These are phyloP conservation scores for Stenotaenia linearis DNA, from an alignment of 2,888 invertebrate genomes.

Conservation along the genomic window DNA sequence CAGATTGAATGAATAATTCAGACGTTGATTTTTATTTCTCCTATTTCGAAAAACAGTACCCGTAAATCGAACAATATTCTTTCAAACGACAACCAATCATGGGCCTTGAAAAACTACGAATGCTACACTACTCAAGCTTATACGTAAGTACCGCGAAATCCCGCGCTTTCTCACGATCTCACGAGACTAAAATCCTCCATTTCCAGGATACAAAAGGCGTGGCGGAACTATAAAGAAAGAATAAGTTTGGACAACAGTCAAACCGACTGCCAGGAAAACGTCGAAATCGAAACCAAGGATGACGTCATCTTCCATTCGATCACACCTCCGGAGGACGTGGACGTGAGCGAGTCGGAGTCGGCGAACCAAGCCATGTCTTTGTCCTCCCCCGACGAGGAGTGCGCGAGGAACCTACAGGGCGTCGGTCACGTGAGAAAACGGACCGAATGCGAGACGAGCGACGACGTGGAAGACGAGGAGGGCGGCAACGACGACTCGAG, in stretches of 20 bases:
- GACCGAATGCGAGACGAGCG: neutral
- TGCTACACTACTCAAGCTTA: neutral
- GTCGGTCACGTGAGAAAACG: neutral
- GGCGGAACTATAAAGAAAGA: slow-evolving; percentile 22
- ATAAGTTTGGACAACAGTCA: neutral
- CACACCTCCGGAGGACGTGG: neutral
- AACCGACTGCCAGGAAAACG: neutral
- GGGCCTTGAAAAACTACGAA: neutral
- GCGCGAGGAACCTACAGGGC: slow-evolving; percentile 5
- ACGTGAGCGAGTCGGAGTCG: slow-evolving; percentile 30
- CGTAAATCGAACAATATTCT: neutral
- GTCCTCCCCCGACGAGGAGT: slow-evolving; percentile 36
- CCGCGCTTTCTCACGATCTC: too few relatives aligned
- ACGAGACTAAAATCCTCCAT: too few relatives aligned
- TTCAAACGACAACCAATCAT: neutral
- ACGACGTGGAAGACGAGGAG: neutral
- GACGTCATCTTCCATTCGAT: neutral
- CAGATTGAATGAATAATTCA: neutral
- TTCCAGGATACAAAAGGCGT: slow-evolving; percentile 27
- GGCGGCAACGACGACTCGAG: slow-evolving; percentile 32
- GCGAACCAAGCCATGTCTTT: slow-evolving; percentile 38
- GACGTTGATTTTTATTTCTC: neutral
- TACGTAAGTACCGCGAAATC: neutral
- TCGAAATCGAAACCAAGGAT: neutral
- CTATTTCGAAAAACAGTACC: neutral